Evolutionary conservation across 2,888 invertebrate species (phyloP).

Genomic region (Hirtodrosophila alboralis): DNA sequence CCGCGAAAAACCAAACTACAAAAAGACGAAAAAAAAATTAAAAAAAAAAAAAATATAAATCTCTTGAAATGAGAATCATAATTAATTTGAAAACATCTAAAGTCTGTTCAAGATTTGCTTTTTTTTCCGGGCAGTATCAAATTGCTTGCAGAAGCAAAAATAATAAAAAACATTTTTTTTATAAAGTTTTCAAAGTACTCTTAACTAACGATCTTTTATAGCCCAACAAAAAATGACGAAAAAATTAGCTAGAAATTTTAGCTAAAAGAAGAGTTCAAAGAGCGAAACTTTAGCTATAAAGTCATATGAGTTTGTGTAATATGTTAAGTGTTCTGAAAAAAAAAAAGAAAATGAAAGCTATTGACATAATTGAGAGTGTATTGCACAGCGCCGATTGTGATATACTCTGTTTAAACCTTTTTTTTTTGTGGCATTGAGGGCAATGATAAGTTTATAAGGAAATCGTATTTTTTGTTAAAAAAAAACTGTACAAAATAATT

Average conservation of each 20-base stretch:
- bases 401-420: too few species aligned
- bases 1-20: constrained; percentile 25
- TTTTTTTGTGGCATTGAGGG: too few species aligned
- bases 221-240: too few species aligned
- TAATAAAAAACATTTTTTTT: too few species aligned
- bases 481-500: too few species aligned
- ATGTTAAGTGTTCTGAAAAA: constrained; percentile 8
- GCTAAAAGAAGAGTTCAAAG: background rate
- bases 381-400: too few species aligned
- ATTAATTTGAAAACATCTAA: constrained; percentile 35
- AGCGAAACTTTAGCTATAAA: constrained; percentile 2
- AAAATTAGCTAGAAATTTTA: constrained; percentile 26
- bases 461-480: too few species aligned
- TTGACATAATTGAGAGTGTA: too few species aligned
- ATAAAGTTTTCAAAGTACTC: background rate
- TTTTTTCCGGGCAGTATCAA: too few species aligned
- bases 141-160: constrained; percentile 15
- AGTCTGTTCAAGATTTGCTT: constrained; percentile 21
- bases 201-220: constrained; percentile 4
- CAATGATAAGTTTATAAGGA: too few species aligned
- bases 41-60: background rate
- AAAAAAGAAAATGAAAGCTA: background rate
- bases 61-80: constrained; percentile 24
- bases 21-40: constrained; percentile 6
- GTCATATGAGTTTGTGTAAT: background rate